Percentiles rank a stretch among this genome's conserved stretches.
Conservation (phyloP, 2,888 invertebrate species). For the Stenchaetothrips biformis region DNA sequence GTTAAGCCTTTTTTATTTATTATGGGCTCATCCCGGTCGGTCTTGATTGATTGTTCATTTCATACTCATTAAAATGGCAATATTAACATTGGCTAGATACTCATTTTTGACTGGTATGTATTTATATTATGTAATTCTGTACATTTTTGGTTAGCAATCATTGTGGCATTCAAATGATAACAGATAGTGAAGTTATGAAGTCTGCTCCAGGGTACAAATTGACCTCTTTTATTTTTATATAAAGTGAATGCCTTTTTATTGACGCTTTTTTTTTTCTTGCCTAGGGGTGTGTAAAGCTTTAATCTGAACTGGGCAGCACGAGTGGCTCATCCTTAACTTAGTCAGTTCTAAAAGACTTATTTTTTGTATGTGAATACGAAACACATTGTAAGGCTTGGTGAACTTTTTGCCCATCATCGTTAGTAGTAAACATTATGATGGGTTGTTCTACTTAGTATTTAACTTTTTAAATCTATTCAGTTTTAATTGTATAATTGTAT, state of each 20-base stretch:
- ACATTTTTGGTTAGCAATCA: slow-evolving; percentile 16
- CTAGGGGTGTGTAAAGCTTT: slow-evolving; percentile 20
- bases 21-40: slow-evolving; percentile 1
- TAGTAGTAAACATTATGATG: not conserved
- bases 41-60: slow-evolving; percentile 10
- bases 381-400: not conserved
- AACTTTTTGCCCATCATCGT: not conserved
- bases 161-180: not conserved
- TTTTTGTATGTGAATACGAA: not conserved
- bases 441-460: not conserved
- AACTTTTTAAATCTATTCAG: slow-evolving; percentile 14
- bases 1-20: slow-evolving; percentile 23
- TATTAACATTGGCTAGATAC: slow-evolving; percentile 12
- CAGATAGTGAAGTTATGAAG: not conserved
- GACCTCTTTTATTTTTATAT: slow-evolving; percentile 20
- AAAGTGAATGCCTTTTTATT: slow-evolving; percentile 21
- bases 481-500: not conserved
- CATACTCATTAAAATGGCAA: slow-evolving; percentile 4
- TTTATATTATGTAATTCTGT: slow-evolving; percentile 11
- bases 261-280: not conserved
- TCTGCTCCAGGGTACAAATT: slow-evolving; percentile 22
- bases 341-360: slow-evolving; percentile 19
- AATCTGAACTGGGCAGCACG: slow-evolving; percentile 8
- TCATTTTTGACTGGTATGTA: slow-evolving; percentile 19
- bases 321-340: slow-evolving; percentile 5